These are phyloP conservation scores for Mythimna loreyi DNA, from an alignment of 2,888 invertebrate genomes.

Conservation along the genomic window DNA sequence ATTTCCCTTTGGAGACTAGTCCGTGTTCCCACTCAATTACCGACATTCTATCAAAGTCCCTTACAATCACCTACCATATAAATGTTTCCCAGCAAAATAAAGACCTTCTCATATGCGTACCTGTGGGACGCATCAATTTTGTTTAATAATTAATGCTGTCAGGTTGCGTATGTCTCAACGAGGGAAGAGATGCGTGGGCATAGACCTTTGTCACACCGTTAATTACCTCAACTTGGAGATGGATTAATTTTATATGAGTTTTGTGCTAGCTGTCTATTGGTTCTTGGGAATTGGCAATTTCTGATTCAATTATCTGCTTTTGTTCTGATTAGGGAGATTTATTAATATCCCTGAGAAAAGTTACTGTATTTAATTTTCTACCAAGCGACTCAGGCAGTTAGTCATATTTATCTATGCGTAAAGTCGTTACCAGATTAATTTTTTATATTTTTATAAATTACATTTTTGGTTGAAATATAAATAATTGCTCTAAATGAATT, in stretches of 20 bases:
- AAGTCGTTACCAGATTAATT: background rate
- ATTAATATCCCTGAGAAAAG: background rate
- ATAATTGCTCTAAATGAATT: no score
- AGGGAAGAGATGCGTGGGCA: constrained; percentile 51
- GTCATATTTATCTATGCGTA: background rate
- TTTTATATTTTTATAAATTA: no score
- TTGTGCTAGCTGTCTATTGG: constrained; percentile 26
- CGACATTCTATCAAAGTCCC: constrained; percentile 51
- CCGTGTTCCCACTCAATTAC: constrained; percentile 45
- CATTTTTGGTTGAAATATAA: no score
- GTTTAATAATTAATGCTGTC: constrained; percentile 67
- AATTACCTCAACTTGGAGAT: constrained; percentile 57
- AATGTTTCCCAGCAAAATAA: constrained; percentile 57
- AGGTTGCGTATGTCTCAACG: constrained; percentile 57
- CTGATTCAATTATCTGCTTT: background rate
- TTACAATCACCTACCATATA: constrained; percentile 37
- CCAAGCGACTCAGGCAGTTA: background rate
- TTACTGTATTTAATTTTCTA: no score
- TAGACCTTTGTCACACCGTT: constrained; percentile 63
- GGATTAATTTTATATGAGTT: constrained; percentile 62
- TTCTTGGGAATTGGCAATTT: constrained; percentile 36
- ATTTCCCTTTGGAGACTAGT: background rate
- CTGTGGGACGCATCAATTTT: constrained; percentile 67
- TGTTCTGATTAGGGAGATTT: background rate
- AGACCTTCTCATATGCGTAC: constrained; percentile 52